These are phyloP conservation scores for Mystacides longicornis DNA, from an alignment of 2,888 invertebrate genomes.

Conservation along the genomic window DNA sequence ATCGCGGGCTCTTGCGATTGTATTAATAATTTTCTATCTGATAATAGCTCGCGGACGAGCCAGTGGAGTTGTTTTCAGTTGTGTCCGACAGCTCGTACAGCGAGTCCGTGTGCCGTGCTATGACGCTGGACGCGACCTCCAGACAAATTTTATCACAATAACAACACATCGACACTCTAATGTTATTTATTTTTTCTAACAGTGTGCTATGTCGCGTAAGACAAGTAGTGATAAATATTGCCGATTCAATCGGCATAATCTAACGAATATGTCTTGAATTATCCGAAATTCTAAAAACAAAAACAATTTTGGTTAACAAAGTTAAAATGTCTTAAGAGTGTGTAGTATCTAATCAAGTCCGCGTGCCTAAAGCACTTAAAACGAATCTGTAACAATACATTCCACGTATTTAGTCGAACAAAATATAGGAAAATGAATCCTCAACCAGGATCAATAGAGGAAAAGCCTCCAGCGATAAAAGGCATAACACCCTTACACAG, in stretches of 20 bases:
- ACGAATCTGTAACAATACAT: background rate
- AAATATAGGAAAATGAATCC: background rate
- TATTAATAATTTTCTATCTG: no score
- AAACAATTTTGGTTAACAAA: background rate
- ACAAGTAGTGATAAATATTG: background rate
- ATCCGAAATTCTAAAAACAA: background rate
- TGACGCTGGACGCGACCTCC: background rate
- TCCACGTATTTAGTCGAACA: background rate
- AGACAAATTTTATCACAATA: conserved; percentile 1
- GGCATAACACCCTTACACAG: conserved; percentile 20
- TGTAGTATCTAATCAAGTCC: background rate
- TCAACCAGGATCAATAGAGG: conserved; percentile 6
- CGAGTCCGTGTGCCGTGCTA: background rate
- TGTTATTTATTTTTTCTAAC: background rate
- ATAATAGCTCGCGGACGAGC: no score
- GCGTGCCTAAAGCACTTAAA: conserved; percentile 1
- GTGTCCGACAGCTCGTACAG: background rate
- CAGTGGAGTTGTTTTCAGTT: conserved; percentile 1
- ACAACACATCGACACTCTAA: no score
- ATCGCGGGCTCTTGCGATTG: no score
- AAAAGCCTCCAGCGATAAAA: conserved; percentile 7
- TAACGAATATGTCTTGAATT: background rate
- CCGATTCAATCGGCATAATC: background rate
- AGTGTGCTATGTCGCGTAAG: background rate
- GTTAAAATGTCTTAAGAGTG: background rate